A percentile compares a stretch with the other conserved stretches of the same genome.
These are phyloP conservation scores for Ostrea denselamellosa DNA, from an alignment of 1,140 invertebrate species.

Conservation along the genomic window DNA sequence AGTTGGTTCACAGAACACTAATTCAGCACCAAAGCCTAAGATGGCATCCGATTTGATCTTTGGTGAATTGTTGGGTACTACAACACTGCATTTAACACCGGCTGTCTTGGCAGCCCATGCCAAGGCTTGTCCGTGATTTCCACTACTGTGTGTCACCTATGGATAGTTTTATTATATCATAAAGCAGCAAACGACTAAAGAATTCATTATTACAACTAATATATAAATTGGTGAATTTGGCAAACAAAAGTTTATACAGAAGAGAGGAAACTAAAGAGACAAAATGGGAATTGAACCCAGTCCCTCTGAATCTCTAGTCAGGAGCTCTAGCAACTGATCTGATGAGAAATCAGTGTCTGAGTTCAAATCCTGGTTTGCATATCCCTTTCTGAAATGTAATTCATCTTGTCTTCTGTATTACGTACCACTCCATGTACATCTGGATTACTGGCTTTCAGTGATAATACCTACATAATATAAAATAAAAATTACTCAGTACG, in stretches of 20 bases:
- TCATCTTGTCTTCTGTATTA: slow-evolving; percentile 40
- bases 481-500: neutral
- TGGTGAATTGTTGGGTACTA: slow-evolving; percentile 78
- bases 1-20: slow-evolving; percentile 74
- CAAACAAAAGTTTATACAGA: too few relatives aligned
- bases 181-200: too few relatives aligned
- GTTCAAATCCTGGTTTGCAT: too few relatives aligned
- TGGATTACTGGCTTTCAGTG: slow-evolving; percentile 56
- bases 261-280: too few relatives aligned
- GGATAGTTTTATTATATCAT: slow-evolving; percentile 26
- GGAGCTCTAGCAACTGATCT: too few relatives aligned
- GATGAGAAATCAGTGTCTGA: too few relatives aligned
- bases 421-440: slow-evolving; percentile 60
- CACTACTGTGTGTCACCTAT: slow-evolving; percentile 80
- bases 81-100: slow-evolving; percentile 76
- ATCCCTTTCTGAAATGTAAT: too few relatives aligned
- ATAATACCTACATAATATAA: slow-evolving; percentile 34
- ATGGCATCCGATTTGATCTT: slow-evolving; percentile 78
- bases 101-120: slow-evolving; percentile 76
- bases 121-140: slow-evolving; percentile 80
- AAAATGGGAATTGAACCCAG: too few relatives aligned
- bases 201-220: too few relatives aligned
- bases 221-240: too few relatives aligned
- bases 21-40: slow-evolving; percentile 77
- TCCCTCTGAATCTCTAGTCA: too few relatives aligned